Percentiles rank a stretch among this genome's conserved stretches.
Conservation (phyloP, 2,797 vertebrate genomes). For the Adelosebastes latens region DNA sequence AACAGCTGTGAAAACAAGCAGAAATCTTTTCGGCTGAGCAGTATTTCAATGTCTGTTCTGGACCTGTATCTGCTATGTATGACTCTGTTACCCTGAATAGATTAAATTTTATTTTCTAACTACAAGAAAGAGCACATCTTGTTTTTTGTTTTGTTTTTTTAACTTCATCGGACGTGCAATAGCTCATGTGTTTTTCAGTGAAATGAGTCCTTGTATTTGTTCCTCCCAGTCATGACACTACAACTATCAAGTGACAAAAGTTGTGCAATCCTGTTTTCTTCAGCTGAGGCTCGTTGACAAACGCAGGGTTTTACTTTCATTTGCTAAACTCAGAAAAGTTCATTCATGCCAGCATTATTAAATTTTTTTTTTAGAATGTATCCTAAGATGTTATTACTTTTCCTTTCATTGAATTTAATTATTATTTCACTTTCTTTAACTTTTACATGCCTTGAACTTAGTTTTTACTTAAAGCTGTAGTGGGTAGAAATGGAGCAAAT, state of each 20-base stretch:
- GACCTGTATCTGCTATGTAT: conserved; percentile 72
- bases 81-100: conserved; percentile 74
- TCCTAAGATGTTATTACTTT: neutral
- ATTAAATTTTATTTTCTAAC: conserved; percentile 83
- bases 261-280: conserved; percentile 38
- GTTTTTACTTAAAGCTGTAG: neutral
- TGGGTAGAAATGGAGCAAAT: too few species aligned
- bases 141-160: neutral
- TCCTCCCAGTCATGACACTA: conserved; percentile 1
- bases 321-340: conserved; percentile 28
- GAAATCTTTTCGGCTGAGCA: conserved; percentile 68
- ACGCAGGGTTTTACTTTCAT: conserved; percentile 32
- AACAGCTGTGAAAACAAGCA: conserved; percentile 74
- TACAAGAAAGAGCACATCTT: conserved; percentile 23
- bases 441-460: neutral
- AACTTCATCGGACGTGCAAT: neutral
- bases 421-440: neutral
- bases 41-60: conserved; percentile 68
- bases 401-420: neutral
- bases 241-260: conserved; percentile 11
- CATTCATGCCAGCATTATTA: neutral
- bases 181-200: neutral
- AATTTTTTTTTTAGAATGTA: neutral
- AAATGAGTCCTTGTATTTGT: neutral
- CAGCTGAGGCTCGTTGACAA: neutral